phyloP scores from a whole-genome alignment of 1,140 invertebrate species.

The Trichonephila inaurata region DNA sequence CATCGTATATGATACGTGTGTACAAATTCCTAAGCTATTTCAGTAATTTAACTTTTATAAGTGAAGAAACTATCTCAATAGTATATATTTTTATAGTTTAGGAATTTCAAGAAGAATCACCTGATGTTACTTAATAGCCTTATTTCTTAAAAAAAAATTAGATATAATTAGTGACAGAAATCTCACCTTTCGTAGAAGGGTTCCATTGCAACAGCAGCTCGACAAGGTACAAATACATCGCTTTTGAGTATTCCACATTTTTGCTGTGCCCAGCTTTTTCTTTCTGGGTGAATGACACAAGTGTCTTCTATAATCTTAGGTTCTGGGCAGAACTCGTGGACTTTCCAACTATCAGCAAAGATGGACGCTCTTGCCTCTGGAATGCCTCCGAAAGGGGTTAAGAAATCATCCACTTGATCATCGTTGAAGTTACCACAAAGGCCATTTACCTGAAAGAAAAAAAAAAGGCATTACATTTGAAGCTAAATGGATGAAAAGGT shows the following conservation, averaged over 20 bases:
- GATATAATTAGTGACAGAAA: no score
- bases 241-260: constrained; percentile 89
- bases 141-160: no score
- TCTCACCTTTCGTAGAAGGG: constrained; percentile 83
- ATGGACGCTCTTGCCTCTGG: constrained; percentile 87
- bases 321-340: constrained; percentile 87
- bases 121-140: no score
- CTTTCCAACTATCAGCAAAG: constrained; percentile 94
- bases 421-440: constrained; percentile 95
- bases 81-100: no score
- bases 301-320: constrained; percentile 83
- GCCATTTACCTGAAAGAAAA: constrained; percentile 85
- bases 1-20: no score
- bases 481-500: no score
- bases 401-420: constrained; percentile 90
- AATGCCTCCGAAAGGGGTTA: constrained; percentile 88
- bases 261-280: constrained; percentile 88
- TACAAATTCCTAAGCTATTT: no score
- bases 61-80: no score
- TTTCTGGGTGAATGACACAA: constrained; percentile 87
- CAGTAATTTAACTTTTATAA: no score
- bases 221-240: constrained; percentile 87
- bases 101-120: no score
- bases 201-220: constrained; percentile 88
- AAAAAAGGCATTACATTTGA: neutral